Evolutionary conservation across 2,888 invertebrate genomes (phyloP).

Genomic region (Notodonta ziczac): DNA sequence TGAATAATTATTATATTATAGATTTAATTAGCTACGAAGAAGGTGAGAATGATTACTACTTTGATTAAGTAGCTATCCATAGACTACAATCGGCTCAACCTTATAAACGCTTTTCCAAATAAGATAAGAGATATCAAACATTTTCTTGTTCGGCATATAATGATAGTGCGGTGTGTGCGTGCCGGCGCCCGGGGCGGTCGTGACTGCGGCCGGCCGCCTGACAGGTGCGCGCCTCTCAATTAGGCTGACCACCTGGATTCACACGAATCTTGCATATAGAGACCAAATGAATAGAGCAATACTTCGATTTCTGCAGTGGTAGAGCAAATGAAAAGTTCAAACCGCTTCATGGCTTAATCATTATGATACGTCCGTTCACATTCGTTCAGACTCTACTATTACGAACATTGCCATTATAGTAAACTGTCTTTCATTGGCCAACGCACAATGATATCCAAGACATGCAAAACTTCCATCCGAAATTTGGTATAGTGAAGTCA

Average conservation of each 20-base stretch:
- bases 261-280: not conserved
- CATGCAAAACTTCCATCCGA: not conserved
- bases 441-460: not conserved
- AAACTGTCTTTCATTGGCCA: not conserved
- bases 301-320: not conserved
- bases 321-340: not conserved
- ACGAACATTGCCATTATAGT: not conserved
- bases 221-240: slow-evolving; percentile 10
- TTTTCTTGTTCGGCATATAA: not conserved
- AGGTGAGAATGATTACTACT: too few species aligned
- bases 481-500: too few species aligned
- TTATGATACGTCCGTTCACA: too few species aligned
- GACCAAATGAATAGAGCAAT: not conserved
- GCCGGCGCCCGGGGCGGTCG: slow-evolving; percentile 1
- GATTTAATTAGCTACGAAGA: too few species aligned
- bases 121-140: not conserved
- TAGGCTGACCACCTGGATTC: slow-evolving; percentile 10
- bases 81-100: too few species aligned
- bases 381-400: not conserved
- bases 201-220: not conserved
- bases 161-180: not conserved
- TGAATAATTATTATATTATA: too few species aligned
- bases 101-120: not conserved
- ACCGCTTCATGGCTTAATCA: too few species aligned
- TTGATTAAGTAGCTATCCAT: too few species aligned